Conservation (phyloP, 2,797 vertebrate genomes). For the Cryptoblepharus egeriae region DNA sequence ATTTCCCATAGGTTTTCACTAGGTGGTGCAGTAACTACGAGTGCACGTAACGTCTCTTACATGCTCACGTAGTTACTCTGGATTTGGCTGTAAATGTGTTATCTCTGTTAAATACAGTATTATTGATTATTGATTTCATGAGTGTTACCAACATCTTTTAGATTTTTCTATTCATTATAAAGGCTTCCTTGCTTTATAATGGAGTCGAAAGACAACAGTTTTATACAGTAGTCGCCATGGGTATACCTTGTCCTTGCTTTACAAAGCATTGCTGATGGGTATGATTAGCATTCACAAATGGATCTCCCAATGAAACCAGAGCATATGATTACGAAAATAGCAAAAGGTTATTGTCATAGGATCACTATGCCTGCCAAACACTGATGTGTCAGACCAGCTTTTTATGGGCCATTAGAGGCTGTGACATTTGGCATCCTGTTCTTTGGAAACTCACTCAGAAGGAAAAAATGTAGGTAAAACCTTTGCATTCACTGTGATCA, state of each 20-base stretch:
- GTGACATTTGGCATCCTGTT: slow-evolving; percentile 22
- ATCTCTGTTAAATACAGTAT: too few relatives aligned
- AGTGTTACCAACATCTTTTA: not conserved
- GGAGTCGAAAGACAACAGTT: not conserved
- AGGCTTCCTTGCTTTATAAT: not conserved
- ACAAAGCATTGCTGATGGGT: not conserved
- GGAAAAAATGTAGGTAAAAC: slow-evolving; percentile 39
- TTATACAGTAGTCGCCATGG: not conserved
- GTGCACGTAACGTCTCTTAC: too few relatives aligned
- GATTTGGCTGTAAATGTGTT: too few relatives aligned
- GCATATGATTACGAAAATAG: not conserved
- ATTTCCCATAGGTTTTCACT: too few relatives aligned
- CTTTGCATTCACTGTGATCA: slow-evolving; percentile 35
- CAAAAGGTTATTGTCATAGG: not conserved
- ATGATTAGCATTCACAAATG: slow-evolving; percentile 1
- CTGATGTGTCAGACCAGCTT: slow-evolving; percentile 46
- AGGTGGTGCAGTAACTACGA: too few relatives aligned
- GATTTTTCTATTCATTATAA: slow-evolving; percentile 10
- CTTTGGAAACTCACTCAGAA: slow-evolving; percentile 40
- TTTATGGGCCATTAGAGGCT: slow-evolving; percentile 24
- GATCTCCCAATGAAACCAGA: slow-evolving; percentile 1
- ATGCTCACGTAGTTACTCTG: too few relatives aligned
- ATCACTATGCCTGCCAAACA: slow-evolving; percentile 1
- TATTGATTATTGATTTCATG: not conserved
- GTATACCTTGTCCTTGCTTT: not conserved